These are phyloP conservation scores for Sebastes steindachneri DNA, from an alignment of 2,797 vertebrate species.

Conservation along the genomic window DNA sequence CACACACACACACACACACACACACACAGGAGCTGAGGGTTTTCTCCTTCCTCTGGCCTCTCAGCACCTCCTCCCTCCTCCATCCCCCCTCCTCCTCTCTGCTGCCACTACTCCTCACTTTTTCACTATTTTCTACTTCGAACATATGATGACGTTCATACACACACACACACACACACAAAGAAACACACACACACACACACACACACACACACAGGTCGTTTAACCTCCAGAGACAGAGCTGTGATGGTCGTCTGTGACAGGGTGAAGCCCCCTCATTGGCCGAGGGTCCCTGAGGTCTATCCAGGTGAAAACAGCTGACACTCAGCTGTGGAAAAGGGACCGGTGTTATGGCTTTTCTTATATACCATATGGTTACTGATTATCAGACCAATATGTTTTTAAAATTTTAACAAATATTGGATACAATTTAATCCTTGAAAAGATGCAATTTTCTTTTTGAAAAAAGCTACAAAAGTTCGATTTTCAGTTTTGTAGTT, in stretches of 20 bases:
- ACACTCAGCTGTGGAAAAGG: not conserved
- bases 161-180: not conserved
- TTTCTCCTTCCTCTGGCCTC: slow-evolving; percentile 27
- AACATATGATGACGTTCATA: not conserved
- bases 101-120: slow-evolving; percentile 19
- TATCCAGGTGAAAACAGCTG: slow-evolving; percentile 11
- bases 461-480: too few species aligned
- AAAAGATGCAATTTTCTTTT: too few species aligned
- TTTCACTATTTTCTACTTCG: slow-evolving; percentile 17
- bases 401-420: too few species aligned
- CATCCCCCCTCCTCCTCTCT: slow-evolving; percentile 1
- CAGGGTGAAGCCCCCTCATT: slow-evolving; percentile 11
- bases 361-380: rapidly evolving
- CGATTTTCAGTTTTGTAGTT: not conserved
- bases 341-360: too few species aligned
- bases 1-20: not conserved
- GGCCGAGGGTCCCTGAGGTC: slow-evolving; percentile 9
- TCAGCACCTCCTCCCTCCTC: slow-evolving; percentile 13
- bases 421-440: not conserved
- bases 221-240: slow-evolving; percentile 3
- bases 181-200: not conserved
- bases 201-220: not conserved
- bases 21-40: not conserved
- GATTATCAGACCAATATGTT: too few species aligned
- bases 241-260: not conserved